phyloP scores from a whole-genome alignment of 1,140 invertebrate genomes.

The Halotydeus destructor region DNA sequence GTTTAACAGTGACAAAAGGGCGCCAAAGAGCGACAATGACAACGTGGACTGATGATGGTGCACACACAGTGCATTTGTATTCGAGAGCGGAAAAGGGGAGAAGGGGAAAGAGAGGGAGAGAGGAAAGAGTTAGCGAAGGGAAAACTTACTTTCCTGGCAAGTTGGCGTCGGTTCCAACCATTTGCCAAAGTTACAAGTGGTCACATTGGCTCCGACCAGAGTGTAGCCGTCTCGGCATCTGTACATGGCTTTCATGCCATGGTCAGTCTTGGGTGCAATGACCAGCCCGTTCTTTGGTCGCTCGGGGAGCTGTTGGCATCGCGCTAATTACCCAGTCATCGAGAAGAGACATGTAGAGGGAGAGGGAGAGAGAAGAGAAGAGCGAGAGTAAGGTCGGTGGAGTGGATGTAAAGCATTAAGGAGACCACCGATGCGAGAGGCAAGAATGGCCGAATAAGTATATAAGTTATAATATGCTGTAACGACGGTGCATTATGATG shows the following conservation, averaged over 20 bases:
- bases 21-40: too few relatives aligned
- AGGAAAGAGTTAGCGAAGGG: too few relatives aligned
- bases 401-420: neutral
- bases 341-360: too few relatives aligned
- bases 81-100: too few relatives aligned
- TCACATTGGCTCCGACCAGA: slow-evolving; percentile 45
- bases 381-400: neutral
- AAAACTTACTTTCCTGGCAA: slow-evolving; percentile 56
- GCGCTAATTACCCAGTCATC: too few relatives aligned
- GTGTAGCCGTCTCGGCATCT: slow-evolving; percentile 76
- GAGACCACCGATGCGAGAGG: too few relatives aligned
- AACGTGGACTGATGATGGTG: too few relatives aligned
- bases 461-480: too few relatives aligned
- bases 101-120: slow-evolving; percentile 1
- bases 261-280: slow-evolving; percentile 81
- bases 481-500: too few relatives aligned
- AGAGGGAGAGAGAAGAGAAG: neutral
- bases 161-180: slow-evolving; percentile 58
- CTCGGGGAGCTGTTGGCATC: slow-evolving; percentile 71
- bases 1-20: too few relatives aligned
- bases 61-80: too few relatives aligned
- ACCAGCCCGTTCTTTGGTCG: slow-evolving; percentile 76
- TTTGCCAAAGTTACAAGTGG: slow-evolving; percentile 66
- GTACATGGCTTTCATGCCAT: slow-evolving; percentile 75
- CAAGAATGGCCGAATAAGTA: too few relatives aligned